A percentile compares a stretch with the other conserved stretches of the same genome.
phyloP scores from a whole-genome alignment of 2,797 vertebrate genomes.

The Danio aesculapii region DNA sequence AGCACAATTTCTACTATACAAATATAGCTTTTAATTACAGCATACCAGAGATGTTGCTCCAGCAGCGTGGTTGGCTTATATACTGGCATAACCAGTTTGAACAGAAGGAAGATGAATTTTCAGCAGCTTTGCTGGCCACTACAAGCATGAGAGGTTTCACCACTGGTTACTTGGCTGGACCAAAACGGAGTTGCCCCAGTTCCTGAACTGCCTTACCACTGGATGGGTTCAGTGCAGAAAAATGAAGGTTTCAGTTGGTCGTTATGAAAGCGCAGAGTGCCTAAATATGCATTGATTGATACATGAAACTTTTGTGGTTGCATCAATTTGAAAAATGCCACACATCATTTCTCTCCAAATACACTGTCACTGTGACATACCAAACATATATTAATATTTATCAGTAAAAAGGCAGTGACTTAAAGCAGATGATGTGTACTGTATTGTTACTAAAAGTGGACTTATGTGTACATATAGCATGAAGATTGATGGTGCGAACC shows the following conservation, averaged over 20 bases:
- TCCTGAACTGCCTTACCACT: constrained; percentile 39
- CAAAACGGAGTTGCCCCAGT: constrained; percentile 36
- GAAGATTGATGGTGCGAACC: constrained; percentile 12
- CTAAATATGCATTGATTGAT: constrained; percentile 41
- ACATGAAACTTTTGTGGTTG: not conserved
- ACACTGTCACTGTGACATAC: constrained; percentile 30
- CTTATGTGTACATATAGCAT: constrained; percentile 41
- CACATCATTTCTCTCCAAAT: constrained; percentile 10
- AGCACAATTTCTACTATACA: constrained; percentile 40
- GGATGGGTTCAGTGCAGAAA: constrained; percentile 34
- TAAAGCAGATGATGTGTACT: constrained; percentile 33
- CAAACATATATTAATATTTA: constrained; percentile 37
- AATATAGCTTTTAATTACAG: constrained; percentile 52
- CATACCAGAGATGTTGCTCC: constrained; percentile 45
- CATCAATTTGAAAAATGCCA: not conserved
- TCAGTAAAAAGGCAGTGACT: constrained; percentile 13
- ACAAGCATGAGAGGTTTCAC: constrained; percentile 43
- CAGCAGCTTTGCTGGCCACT: constrained; percentile 31
- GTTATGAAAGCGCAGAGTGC: constrained; percentile 27
- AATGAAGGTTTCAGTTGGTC: constrained; percentile 26
- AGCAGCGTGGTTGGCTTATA: constrained; percentile 45
- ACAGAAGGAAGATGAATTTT: constrained; percentile 42
- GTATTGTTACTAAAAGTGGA: constrained; percentile 24
- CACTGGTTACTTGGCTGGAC: constrained; percentile 49
- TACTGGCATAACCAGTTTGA: constrained; percentile 40